These are phyloP conservation scores for Chaunax sp. DNA, from an alignment of 2,797 vertebrate species.

Conservation along the genomic window DNA sequence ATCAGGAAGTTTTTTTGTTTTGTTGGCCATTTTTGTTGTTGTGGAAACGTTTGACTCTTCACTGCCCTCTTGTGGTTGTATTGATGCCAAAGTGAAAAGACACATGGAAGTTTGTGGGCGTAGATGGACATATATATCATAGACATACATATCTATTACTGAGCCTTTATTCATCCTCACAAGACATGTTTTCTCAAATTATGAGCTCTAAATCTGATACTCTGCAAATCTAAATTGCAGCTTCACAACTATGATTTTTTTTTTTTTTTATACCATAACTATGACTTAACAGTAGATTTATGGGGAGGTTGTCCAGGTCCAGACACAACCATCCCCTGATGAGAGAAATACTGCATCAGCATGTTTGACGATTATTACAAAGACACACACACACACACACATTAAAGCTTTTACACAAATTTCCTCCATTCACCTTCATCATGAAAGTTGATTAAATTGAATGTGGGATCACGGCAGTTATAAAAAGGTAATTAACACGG, in stretches of 20 bases:
- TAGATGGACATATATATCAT: too few relatives aligned
- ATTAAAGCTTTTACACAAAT: conserved; percentile 59
- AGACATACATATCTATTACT: too few relatives aligned
- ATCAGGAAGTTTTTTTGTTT: too few relatives aligned
- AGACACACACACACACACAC: conserved; percentile 24
- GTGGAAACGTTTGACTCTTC: too few relatives aligned
- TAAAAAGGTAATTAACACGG: conserved; percentile 67
- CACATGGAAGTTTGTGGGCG: too few relatives aligned
- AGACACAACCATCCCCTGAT: conserved; percentile 58
- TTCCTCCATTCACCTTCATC: conserved; percentile 54
- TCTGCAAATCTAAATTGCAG: conserved; percentile 14
- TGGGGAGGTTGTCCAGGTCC: conserved; percentile 44
- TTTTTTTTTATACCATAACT: too few relatives aligned
- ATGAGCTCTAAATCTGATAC: conserved; percentile 2
- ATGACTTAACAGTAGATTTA: conserved; percentile 46
- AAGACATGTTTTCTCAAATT: neutral
- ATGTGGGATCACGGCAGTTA: conserved; percentile 60
- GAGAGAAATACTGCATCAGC: conserved; percentile 66
- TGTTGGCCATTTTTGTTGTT: too few relatives aligned
- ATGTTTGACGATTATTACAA: conserved; percentile 61
- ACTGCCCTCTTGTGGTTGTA: too few relatives aligned
- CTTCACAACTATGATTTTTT: too few relatives aligned
- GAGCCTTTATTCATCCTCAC: too few relatives aligned
- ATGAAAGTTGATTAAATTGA: conserved; percentile 73
- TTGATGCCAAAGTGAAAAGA: too few relatives aligned